phyloP scores from a whole-genome alignment of 1,140 invertebrate genomes.

The Musca domestica region DNA sequence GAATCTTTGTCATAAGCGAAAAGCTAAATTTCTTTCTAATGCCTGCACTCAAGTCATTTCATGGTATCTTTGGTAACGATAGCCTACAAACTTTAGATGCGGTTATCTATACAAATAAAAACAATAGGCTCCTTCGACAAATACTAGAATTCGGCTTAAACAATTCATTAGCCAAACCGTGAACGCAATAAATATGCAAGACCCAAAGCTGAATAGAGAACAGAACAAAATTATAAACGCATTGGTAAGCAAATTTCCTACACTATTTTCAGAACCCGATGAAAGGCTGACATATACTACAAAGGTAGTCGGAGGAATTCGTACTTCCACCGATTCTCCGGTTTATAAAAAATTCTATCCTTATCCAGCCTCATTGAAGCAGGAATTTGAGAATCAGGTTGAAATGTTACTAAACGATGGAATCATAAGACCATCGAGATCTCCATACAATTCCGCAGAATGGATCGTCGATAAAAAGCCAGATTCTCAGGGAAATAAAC shows the following conservation, averaged over 20 bases:
- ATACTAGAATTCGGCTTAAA: constrained; percentile 3
- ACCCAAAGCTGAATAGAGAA: not conserved
- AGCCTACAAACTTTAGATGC: constrained; percentile 4
- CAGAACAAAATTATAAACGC: constrained; percentile 9
- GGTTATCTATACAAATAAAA: constrained; percentile 1
- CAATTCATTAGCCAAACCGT: constrained; percentile 9
- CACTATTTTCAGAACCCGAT: not conserved
- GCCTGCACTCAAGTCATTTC: constrained; percentile 7
- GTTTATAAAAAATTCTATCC: constrained; percentile 26
- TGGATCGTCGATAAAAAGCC: not conserved
- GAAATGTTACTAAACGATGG: not conserved
- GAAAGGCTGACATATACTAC: constrained; percentile 15
- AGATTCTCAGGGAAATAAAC: not conserved
- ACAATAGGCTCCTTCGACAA: constrained; percentile 4
- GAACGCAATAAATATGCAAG: constrained; percentile 13
- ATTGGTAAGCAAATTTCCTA: no score
- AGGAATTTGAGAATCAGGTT: not conserved
- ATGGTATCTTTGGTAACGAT: constrained; percentile 10
- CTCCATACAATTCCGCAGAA: not conserved
- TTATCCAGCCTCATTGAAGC: constrained; percentile 3
- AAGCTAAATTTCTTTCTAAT: constrained; percentile 24
- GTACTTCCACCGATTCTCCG: not conserved
- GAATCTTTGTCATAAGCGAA: constrained; percentile 9
- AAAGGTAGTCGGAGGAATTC: not conserved
- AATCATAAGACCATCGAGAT: not conserved